Evolutionary conservation across 2,113 vertebrate genomes (phyloP).

Genomic region (Penelope pileata): DNA sequence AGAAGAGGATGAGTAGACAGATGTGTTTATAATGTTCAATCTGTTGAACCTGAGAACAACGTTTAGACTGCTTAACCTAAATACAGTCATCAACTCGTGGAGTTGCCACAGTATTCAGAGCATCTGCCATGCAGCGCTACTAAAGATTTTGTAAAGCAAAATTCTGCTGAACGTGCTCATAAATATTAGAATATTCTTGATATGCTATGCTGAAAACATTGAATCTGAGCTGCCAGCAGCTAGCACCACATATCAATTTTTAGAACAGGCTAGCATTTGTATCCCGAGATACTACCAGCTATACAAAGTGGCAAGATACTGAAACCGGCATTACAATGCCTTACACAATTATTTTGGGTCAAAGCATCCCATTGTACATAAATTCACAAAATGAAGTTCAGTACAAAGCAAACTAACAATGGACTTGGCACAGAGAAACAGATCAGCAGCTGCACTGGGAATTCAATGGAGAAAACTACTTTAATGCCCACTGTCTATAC

Average conservation of each 20-base stretch:
- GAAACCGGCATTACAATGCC: slow-evolving; percentile 40
- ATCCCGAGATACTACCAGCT: slow-evolving; percentile 33
- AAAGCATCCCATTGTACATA: slow-evolving; percentile 55
- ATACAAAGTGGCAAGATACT: slow-evolving; percentile 44
- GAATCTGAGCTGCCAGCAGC: neutral
- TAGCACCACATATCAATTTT: slow-evolving; percentile 35
- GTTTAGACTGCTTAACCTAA: slow-evolving; percentile 37
- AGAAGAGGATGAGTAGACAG: slow-evolving; percentile 5
- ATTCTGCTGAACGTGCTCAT: slow-evolving; percentile 51
- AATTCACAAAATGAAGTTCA: slow-evolving; percentile 59
- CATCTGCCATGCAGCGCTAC: neutral
- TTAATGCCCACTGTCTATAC: slow-evolving; percentile 4
- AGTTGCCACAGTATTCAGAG: neutral
- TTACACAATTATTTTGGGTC: slow-evolving; percentile 55
- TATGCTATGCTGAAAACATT: slow-evolving; percentile 31
- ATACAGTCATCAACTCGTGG: slow-evolving; percentile 19
- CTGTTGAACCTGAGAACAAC: slow-evolving; percentile 35
- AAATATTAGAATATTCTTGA: slow-evolving; percentile 64
- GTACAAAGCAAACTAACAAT: slow-evolving; percentile 61
- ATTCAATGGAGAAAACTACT: slow-evolving; percentile 48
- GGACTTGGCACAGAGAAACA: slow-evolving; percentile 47
- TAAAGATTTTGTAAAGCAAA: slow-evolving; percentile 35
- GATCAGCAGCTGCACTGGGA: slow-evolving; percentile 49
- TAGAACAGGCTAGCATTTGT: slow-evolving; percentile 49
- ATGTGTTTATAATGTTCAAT: slow-evolving; percentile 9